A percentile compares a stretch with the other conserved stretches of the same genome.
phyloP scores from a whole-genome alignment of 30 jellyfish, hydroid and myxozoan species.

The Pelagia noctiluca region DNA sequence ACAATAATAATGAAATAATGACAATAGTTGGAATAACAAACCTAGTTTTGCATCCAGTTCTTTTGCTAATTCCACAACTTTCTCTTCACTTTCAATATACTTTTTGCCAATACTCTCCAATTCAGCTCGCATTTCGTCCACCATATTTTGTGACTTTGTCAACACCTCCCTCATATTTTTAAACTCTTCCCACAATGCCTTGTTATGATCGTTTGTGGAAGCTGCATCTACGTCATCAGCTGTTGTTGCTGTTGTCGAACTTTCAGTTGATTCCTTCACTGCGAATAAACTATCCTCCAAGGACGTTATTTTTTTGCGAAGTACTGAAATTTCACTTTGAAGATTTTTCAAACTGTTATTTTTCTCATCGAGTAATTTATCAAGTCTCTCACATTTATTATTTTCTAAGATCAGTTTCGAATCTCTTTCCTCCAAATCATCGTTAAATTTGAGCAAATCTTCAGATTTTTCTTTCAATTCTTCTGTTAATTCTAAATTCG shows the following conservation, averaged over 20 bases:
- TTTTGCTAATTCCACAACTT: slow-evolving; percentile 65
- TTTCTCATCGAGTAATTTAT: slow-evolving; percentile 22
- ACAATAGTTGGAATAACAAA: neutral
- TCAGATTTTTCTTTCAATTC: slow-evolving; percentile 21
- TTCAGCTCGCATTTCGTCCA: slow-evolving; percentile 31
- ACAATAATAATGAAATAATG: neutral
- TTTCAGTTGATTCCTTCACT: neutral
- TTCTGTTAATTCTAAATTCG: neutral
- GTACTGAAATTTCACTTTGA: slow-evolving; percentile 46
- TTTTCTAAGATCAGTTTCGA: neutral
- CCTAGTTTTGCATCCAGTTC: slow-evolving; percentile 60
- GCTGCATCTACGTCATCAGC: neutral
- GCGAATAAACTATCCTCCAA: neutral
- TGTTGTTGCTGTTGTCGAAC: neutral
- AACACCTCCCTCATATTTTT: slow-evolving; percentile 36
- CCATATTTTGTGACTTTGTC: slow-evolving; percentile 18
- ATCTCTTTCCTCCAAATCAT: slow-evolving; percentile 23
- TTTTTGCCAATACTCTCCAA: slow-evolving; percentile 65
- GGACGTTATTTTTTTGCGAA: slow-evolving; percentile 30
- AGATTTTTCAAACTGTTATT: slow-evolving; percentile 17
- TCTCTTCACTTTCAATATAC: slow-evolving; percentile 78
- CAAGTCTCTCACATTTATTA: slow-evolving; percentile 24
- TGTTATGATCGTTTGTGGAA: neutral
- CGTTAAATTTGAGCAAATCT: slow-evolving; percentile 17
- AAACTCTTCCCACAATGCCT: slow-evolving; percentile 61